Conservation (phyloP, 2,888 invertebrate species). For the Cerastoderma edule region DNA sequence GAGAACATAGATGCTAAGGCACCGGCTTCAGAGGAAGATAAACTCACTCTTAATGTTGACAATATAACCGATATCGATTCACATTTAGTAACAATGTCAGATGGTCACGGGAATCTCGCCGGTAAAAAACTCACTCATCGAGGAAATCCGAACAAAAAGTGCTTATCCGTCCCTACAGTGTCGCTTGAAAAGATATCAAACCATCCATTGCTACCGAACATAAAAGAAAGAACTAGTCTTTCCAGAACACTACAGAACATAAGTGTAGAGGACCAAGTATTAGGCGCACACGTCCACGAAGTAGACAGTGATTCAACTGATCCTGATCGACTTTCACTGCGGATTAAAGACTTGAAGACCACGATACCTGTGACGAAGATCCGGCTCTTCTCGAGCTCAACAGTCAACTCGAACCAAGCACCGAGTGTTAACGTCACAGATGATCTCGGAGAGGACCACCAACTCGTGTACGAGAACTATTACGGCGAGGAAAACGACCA, state of each 20-base stretch:
- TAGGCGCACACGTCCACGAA: background rate
- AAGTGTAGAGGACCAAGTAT: conserved; percentile 2
- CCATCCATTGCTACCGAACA: conserved; percentile 23
- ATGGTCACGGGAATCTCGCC: too few relatives aligned
- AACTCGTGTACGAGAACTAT: conserved; percentile 16
- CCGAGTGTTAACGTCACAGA: conserved; percentile 25
- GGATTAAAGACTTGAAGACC: conserved; percentile 7
- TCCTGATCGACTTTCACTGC: conserved; percentile 12
- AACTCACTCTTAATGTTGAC: too few relatives aligned
- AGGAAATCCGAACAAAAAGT: conserved; percentile 23
- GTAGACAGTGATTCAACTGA: conserved; percentile 17
- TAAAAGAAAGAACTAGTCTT: conserved; percentile 46
- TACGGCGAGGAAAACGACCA: conserved; percentile 14
- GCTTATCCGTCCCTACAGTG: conserved; percentile 39
- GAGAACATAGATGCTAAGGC: background rate
- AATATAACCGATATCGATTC: too few relatives aligned
- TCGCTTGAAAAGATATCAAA: conserved; percentile 39
- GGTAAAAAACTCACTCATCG: too few relatives aligned
- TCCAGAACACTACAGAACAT: conserved; percentile 45
- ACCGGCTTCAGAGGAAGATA: background rate
- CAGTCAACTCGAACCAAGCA: background rate
- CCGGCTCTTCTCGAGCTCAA: conserved; percentile 34
- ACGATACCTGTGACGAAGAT: conserved; percentile 33
- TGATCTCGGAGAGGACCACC: conserved; percentile 20
- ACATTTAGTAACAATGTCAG: too few relatives aligned